Evolutionary conservation across 2,797 vertebrate species (phyloP).

Genomic region (Acrossocheilus wenchowensis): DNA sequence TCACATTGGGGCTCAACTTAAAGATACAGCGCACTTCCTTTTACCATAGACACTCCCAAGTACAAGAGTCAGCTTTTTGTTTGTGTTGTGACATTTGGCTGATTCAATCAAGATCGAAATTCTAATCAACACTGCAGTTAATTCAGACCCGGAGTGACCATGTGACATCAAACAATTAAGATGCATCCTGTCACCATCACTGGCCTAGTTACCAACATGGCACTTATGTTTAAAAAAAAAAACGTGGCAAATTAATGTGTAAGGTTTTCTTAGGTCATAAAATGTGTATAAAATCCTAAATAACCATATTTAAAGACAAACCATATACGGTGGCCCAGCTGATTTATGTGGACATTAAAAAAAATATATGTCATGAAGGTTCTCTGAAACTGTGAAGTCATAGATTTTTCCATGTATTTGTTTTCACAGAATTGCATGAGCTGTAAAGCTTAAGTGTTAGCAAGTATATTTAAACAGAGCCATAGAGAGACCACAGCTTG

Average conservation of each 20-base stretch:
- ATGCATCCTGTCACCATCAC: background rate
- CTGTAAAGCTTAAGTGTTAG: background rate
- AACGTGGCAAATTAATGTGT: background rate
- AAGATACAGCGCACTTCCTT: conserved; percentile 45
- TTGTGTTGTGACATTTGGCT: background rate
- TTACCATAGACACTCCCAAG: background rate
- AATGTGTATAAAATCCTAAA: background rate
- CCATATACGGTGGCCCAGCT: background rate
- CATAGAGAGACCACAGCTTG: conserved; percentile 47
- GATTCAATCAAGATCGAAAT: background rate
- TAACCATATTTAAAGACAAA: background rate
- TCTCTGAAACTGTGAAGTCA: conserved; percentile 20
- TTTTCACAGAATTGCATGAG: conserved; percentile 23
- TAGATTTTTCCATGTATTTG: background rate
- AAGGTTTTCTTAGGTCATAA: background rate
- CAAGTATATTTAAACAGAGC: background rate
- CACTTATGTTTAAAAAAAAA: background rate
- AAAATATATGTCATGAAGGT: background rate
- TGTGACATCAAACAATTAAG: background rate
- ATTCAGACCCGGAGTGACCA: background rate
- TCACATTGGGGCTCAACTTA: conserved; percentile 18
- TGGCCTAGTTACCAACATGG: background rate
- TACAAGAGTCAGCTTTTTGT: background rate
- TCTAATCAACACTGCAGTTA: background rate
- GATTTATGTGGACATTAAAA: background rate